Evolutionary conservation across 2,113 vertebrate genomes (phyloP), one percentile per base, ranked within the genome.

Genomic region (Callipepla californica): DNA sequence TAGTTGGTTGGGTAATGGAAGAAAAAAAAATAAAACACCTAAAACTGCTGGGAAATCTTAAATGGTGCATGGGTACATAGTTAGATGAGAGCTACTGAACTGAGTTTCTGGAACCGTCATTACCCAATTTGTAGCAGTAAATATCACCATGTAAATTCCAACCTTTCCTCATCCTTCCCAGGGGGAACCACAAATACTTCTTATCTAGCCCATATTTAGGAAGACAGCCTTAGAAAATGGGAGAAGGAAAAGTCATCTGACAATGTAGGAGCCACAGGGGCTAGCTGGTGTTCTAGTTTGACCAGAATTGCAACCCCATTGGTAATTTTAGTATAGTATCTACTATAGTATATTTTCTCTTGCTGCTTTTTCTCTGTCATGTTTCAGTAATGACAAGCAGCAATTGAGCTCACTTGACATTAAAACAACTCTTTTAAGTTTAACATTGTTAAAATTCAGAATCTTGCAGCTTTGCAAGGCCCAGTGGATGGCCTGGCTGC

Each of bases 91-190:
- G 32, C 16, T 73, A 53, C 77, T 63, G 87, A 53, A 67, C 22
- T 68, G 59, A 69, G 80, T 48, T 95, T 87, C 91, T 94, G 95
- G 66, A 92, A 89, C 53, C 62, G 58, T 58, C 61, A 57, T 83
- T 84, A 84, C 80, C 90, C 80, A 70, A 59, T 51, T 40, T 75
- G 57, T 61, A 68, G 85, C 5, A 90, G 83, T 75, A 92, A 96
- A 92, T 94, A 96, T 80, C 85, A 96, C 61, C 44, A 93, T 72
- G 90, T 83, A 95, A 96, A 96, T 93, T 80, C 69, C 2, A 11
- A 94, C 92, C 92, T 96, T 96, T 94, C 76, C 66, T 94, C 83
- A 36, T 85, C 80, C 48, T 77, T 94, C 96, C 90, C 93, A n/a
- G 9, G 11, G 57, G 55, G 23, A 83, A 23, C 65, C 22, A 92